A percentile compares a stretch with the other conserved stretches of the same genome.
phyloP scores from a whole-genome alignment of 2,797 vertebrate genomes.

The Gastrophryne carolinensis region DNA sequence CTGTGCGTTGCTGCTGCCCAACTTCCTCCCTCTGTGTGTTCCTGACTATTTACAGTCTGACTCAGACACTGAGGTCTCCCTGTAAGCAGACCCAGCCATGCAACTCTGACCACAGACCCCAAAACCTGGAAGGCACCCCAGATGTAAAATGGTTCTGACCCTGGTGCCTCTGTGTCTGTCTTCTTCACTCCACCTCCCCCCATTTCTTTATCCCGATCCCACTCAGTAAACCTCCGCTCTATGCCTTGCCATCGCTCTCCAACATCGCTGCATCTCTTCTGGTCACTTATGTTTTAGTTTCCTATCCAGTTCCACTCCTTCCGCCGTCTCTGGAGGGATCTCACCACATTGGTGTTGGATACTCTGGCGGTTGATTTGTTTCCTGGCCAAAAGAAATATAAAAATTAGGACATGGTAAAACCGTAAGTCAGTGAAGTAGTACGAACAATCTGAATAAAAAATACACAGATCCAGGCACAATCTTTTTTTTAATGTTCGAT shows the following conservation, averaged over 20 bases:
- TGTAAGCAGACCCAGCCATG: conserved; percentile 41
- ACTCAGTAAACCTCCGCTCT: conserved; percentile 29
- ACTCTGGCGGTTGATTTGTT: background rate
- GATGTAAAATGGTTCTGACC: conserved; percentile 46
- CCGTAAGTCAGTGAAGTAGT: no score
- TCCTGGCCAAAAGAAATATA: background rate
- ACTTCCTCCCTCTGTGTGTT: conserved; percentile 31
- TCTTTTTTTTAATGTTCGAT: no score
- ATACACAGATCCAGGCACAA: no score
- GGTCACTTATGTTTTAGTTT: conserved; percentile 13
- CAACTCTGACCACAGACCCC: conserved; percentile 48
- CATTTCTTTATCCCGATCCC: conserved; percentile 46
- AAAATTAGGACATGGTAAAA: no score
- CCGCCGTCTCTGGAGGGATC: background rate
- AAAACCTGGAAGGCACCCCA: conserved; percentile 52
- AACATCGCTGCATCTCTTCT: conserved; percentile 2
- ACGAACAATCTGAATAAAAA: no score
- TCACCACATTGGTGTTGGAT: background rate
- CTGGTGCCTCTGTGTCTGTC: conserved; percentile 49
- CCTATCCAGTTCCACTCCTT: background rate
- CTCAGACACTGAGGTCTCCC: conserved; percentile 42
- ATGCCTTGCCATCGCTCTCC: background rate
- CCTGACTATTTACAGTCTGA: conserved; percentile 40
- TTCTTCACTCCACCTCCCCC: conserved; percentile 42
- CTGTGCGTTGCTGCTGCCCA: background rate